These are phyloP conservation scores for Alosa sapidissima DNA, from an alignment of 2,797 vertebrate species.

Conservation along the genomic window DNA sequence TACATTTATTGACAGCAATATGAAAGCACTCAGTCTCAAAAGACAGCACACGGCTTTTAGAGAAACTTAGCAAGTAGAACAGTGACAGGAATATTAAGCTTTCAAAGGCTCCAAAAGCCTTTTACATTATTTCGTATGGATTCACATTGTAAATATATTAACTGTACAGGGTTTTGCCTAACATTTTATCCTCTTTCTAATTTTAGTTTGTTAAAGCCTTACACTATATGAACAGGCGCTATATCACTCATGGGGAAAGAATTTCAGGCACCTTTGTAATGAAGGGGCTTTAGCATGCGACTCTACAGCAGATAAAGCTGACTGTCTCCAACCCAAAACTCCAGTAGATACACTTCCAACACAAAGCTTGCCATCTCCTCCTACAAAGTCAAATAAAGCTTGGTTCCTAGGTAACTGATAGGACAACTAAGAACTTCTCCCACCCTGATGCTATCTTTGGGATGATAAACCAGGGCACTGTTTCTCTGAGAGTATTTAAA, in stretches of 20 bases:
- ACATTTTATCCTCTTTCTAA: background rate
- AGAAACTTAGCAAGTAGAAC: background rate
- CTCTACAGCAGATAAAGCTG: constrained; percentile 62
- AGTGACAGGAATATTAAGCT: background rate
- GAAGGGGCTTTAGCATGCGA: constrained; percentile 50
- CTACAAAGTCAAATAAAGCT: constrained; percentile 2
- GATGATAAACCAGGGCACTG: constrained; percentile 44
- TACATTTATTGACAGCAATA: background rate
- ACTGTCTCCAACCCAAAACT: constrained; percentile 54
- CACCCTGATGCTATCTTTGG: constrained; percentile 37
- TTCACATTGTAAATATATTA: background rate
- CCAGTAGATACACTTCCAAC: background rate
- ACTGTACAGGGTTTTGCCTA: background rate
- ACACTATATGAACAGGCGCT: background rate
- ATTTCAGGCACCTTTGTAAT: constrained; percentile 64
- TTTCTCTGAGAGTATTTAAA: constrained; percentile 52
- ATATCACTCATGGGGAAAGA: constrained; percentile 67
- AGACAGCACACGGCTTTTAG: background rate
- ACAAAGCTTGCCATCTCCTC: background rate
- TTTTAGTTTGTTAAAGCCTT: background rate
- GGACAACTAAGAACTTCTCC: constrained; percentile 51
- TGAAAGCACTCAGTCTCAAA: background rate
- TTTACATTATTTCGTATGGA: background rate
- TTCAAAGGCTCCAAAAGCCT: background rate
- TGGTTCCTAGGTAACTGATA: constrained; percentile 18